phyloP scores from a whole-genome alignment of 1,140 invertebrate genomes.

The Melanaphis sacchari region DNA sequence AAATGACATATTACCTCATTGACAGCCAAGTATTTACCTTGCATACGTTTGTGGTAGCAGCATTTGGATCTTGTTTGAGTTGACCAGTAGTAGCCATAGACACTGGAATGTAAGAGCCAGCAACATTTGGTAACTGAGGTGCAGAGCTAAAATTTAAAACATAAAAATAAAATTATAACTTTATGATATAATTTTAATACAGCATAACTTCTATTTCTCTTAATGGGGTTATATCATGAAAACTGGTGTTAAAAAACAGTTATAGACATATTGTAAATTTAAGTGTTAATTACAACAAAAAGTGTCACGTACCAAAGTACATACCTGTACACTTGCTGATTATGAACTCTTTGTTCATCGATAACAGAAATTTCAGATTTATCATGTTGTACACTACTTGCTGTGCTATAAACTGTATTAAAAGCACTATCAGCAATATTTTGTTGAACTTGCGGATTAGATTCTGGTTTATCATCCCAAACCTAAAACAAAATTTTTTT shows the following conservation, averaged over 20 bases:
- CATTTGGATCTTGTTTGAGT: constrained; percentile 55
- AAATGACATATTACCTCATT: constrained; percentile 38
- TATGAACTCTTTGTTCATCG: constrained; percentile 55
- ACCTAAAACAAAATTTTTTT: constrained; percentile 27
- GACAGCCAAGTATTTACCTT: constrained; percentile 49
- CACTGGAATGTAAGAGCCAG: constrained; percentile 50
- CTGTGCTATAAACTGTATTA: constrained; percentile 52
- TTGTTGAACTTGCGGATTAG: constrained; percentile 46
- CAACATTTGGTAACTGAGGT: constrained; percentile 51
- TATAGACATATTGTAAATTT: constrained; percentile 27
- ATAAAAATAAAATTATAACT: neutral
- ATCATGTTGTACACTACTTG: constrained; percentile 41
- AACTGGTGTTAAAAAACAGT: constrained; percentile 19
- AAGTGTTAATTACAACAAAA: constrained; percentile 55
- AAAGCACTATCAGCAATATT: constrained; percentile 49
- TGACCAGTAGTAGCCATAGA: constrained; percentile 50
- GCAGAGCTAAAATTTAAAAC: constrained; percentile 42
- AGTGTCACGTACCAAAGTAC: constrained; percentile 56
- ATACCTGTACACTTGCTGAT: constrained; percentile 57
- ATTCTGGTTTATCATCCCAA: constrained; percentile 53
- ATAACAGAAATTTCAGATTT: constrained; percentile 55
- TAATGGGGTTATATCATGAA: neutral
- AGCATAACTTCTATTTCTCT: neutral
- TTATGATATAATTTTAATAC: neutral
- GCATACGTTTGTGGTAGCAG: constrained; percentile 56